phyloP scores from a whole-genome alignment of 53 echinoderm and acorn worm species.

The Holothuria scabra region DNA sequence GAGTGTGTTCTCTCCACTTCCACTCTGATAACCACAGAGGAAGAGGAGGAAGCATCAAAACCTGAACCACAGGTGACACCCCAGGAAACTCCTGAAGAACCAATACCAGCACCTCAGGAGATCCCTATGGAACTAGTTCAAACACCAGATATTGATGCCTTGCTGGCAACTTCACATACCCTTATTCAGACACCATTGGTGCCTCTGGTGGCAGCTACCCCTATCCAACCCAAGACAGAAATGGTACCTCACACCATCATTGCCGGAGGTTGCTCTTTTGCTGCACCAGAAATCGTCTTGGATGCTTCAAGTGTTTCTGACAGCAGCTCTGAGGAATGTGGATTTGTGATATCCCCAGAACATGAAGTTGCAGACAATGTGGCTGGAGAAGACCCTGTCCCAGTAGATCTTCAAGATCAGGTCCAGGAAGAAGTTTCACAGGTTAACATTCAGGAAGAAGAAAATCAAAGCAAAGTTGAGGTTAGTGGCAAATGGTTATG shows the following conservation, averaged over 20 bases:
- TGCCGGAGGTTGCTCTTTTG: slow-evolving; percentile 24
- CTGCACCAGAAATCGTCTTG: slow-evolving; percentile 53
- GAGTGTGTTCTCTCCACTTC: slow-evolving; percentile 55
- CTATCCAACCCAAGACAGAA: slow-evolving; percentile 21
- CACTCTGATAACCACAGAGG: slow-evolving; percentile 15
- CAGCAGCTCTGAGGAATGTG: slow-evolving; percentile 8
- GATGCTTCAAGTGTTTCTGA: slow-evolving; percentile 36
- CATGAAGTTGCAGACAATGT: slow-evolving; percentile 19
- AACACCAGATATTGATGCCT: slow-evolving; percentile 59
- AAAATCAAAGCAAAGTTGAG: too few species aligned
- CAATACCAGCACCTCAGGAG: slow-evolving; percentile 60
- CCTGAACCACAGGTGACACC: slow-evolving; percentile 53
- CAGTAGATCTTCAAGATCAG: background rate
- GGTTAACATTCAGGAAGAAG: background rate
- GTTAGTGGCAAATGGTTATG: too few species aligned
- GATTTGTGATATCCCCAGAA: slow-evolving; percentile 28
- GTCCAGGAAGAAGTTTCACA: background rate
- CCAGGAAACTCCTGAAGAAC: slow-evolving; percentile 60
- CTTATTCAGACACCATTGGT: slow-evolving; percentile 80
- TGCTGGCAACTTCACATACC: slow-evolving; percentile 70
- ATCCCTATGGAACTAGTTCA: slow-evolving; percentile 19
- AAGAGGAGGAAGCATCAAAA: background rate
- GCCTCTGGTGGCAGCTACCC: slow-evolving; percentile 61
- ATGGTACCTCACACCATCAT: slow-evolving; percentile 26
- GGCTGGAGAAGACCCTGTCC: background rate